Conservation (phyloP, 2,797 vertebrate species). For the Chiroxiphia lanceolata region DNA sequence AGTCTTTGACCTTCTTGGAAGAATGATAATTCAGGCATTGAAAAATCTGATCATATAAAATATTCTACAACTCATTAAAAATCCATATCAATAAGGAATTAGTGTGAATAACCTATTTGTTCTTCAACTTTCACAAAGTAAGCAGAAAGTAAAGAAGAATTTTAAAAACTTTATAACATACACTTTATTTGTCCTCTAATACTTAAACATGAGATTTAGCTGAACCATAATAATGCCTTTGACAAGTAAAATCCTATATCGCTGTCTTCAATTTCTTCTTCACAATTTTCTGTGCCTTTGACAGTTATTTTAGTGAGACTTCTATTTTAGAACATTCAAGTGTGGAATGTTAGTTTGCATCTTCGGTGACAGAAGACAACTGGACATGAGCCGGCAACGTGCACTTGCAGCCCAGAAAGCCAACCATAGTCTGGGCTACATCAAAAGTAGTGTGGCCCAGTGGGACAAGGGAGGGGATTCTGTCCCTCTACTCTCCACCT, state of each 20-base stretch:
- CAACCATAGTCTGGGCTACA: not conserved
- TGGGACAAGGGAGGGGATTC: not conserved
- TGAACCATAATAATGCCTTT: not conserved
- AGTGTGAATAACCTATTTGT: not conserved
- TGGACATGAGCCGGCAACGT: not conserved
- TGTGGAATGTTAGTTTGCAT: not conserved
- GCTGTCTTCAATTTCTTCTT: not conserved
- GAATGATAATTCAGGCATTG: not conserved
- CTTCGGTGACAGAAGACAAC: not conserved
- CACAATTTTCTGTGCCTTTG: not conserved
- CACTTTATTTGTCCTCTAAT: not conserved
- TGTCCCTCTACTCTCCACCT: not conserved
- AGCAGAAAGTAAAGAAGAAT: not conserved
- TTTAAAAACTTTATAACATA: not conserved
- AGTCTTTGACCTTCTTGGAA: not conserved
- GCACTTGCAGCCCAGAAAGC: not conserved
- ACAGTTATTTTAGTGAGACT: not conserved
- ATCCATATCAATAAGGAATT: not conserved
- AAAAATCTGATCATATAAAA: not conserved
- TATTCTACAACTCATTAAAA: not conserved
- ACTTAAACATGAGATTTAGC: not conserved
- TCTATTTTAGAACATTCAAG: not conserved
- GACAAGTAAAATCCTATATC: not conserved
- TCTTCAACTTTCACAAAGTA: not conserved
- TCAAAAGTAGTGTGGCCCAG: not conserved